A percentile compares a stretch with the other conserved stretches of the same genome.
Evolutionary conservation across 1,140 invertebrate genomes (phyloP).

Genomic region (Drosophila obscura): DNA sequence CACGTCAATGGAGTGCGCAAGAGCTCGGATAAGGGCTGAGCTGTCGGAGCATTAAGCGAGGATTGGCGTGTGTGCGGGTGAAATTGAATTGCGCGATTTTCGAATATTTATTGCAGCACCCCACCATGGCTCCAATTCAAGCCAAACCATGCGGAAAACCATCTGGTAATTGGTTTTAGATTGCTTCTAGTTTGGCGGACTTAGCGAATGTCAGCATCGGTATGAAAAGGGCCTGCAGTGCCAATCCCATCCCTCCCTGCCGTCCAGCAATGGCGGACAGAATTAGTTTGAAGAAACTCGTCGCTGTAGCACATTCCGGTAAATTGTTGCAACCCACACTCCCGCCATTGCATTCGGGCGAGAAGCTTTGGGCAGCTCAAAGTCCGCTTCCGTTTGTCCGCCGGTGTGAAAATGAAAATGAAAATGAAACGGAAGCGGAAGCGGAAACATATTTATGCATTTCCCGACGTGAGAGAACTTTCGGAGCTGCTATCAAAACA

Average conservation of each 20-base stretch:
- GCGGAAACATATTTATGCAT: slow-evolving; percentile 65
- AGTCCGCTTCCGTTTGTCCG: slow-evolving; percentile 7
- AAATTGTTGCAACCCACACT: slow-evolving; percentile 16
- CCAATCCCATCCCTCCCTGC: not conserved
- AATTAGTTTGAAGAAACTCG: slow-evolving; percentile 18
- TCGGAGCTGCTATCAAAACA: slow-evolving; percentile 64
- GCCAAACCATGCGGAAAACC: slow-evolving; percentile 23
- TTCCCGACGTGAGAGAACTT: slow-evolving; percentile 54
- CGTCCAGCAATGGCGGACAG: slow-evolving; percentile 2
- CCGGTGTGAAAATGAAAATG: slow-evolving; percentile 22
- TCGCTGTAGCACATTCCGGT: slow-evolving; percentile 16
- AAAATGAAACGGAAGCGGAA: slow-evolving; percentile 13
- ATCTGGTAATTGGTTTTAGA: slow-evolving; percentile 56
- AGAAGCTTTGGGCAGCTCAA: slow-evolving; percentile 23
- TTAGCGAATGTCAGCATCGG: slow-evolving; percentile 41
- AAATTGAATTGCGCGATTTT: slow-evolving; percentile 51
- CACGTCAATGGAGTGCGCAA: slow-evolving; percentile 24
- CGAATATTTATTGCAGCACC: slow-evolving; percentile 36
- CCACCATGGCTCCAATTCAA: slow-evolving; percentile 1
- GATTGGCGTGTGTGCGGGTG: slow-evolving; percentile 20
- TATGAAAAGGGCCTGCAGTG: slow-evolving; percentile 33
- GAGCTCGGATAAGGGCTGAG: slow-evolving; percentile 38
- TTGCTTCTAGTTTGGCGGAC: slow-evolving; percentile 34
- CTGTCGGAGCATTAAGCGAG: slow-evolving; percentile 36
- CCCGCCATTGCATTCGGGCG: slow-evolving; percentile 2